Conservation (phyloP, 2,888 invertebrate species). For the Stenodera caucasica region DNA sequence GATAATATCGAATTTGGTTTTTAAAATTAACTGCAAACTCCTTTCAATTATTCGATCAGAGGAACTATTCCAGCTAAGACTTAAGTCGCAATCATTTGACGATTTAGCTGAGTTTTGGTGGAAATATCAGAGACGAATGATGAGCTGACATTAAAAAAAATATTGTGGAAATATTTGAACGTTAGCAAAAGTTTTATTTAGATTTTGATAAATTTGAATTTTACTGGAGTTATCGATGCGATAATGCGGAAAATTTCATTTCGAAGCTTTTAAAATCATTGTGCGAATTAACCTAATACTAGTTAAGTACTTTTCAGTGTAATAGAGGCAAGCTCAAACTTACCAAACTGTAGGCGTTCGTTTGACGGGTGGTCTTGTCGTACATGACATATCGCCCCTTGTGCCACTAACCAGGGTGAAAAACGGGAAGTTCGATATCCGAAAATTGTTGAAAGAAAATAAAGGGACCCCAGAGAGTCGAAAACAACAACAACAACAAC, state of each 20-base stretch:
- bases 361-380: background rate
- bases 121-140: too few relatives aligned
- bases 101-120: too few relatives aligned
- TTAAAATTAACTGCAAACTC: too few relatives aligned
- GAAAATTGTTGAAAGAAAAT: too few relatives aligned
- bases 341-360: constrained; percentile 1
- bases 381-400: constrained; percentile 1
- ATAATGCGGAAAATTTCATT: background rate
- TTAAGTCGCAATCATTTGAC: background rate
- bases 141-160: too few relatives aligned
- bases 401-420: background rate
- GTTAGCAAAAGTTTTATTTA: too few relatives aligned
- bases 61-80: too few relatives aligned
- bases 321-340: background rate
- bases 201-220: background rate
- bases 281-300: background rate
- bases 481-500: too few relatives aligned
- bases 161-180: too few relatives aligned
- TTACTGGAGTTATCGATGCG: background rate
- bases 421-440: background rate
- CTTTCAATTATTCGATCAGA: too few relatives aligned
- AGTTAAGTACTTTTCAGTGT: constrained; percentile 6
- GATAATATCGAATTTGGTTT: background rate
- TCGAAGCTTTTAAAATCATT: background rate
- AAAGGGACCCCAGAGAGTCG: too few relatives aligned